Evolutionary conservation across 2,797 vertebrate species (phyloP), one percentile per base, ranked within the genome.

Genomic region (Salmo trutta): DNA sequence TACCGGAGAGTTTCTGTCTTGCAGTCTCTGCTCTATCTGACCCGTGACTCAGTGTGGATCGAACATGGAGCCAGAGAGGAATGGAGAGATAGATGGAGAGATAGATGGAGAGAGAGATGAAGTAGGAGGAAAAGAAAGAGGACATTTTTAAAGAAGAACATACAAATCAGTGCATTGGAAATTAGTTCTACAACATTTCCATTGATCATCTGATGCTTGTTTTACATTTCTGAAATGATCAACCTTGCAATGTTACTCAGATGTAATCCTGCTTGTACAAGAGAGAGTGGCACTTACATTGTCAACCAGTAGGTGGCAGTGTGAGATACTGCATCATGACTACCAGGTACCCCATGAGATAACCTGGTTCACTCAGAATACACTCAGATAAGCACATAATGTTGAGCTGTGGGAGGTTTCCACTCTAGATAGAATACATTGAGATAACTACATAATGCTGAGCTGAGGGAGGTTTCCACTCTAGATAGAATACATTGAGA

Each of bases 241-340:
- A 66, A 31, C 17, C 17, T 33, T 31, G 33, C 27, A 31, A 31
- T 14, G 16, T 29, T 29, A 6, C 5, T 19, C 15, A 29, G 24
- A 29, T 5, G 4, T 17, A 17, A 17, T 16, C 1, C 6, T 2
- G 15, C 4, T 15, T 31, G 64, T 15, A 29, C 29, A 17, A 8
- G 16, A 31, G 8, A 5, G 0, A 8, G 56, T 5, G 15, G 27
- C 3, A 2, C 29, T 19, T 33, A 0, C 16, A 16, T 67, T 31
- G 1, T 33, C 29, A 17, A 67, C 87, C 91, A 87, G 82, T 89
- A 92, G 91, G 86, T 88, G 91, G 90, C 87, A 88, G 83, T 86
- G 90, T 53, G 81, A 77, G 79, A 36, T 78, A 74, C 80, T 65
- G 24, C 8, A 5, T 69, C 17, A 19, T 24, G 59, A 67, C 1